Conservation (phyloP, 2,888 invertebrate genomes). For the Nemapogon koenigi region DNA sequence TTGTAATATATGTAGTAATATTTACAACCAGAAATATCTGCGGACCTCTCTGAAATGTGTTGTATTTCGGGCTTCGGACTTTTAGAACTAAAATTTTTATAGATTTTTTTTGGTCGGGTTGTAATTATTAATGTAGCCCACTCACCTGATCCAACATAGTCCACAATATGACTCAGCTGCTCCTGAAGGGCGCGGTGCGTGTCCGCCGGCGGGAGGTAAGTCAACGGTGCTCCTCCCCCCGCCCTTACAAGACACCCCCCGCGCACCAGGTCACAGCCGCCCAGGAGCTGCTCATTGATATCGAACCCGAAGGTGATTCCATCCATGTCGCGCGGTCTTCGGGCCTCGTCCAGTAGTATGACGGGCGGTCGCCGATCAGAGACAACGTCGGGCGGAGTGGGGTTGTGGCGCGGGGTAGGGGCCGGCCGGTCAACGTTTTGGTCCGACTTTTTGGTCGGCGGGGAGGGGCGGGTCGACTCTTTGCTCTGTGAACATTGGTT, state of each 20-base stretch:
- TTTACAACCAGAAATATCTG: no score
- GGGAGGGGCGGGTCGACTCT: not conserved
- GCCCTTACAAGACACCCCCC: conserved; percentile 16
- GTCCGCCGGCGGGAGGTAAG: conserved; percentile 33
- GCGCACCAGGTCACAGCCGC: conserved; percentile 37
- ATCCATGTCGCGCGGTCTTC: conserved; percentile 56
- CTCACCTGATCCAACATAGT: conserved; percentile 43
- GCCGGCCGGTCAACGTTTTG: not conserved
- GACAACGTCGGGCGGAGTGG: conserved; percentile 48
- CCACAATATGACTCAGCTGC: conserved; percentile 36
- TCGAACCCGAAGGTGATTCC: conserved; percentile 84
- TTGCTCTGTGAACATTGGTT: not conserved
- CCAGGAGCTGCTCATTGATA: conserved; percentile 74
- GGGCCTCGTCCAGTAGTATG: conserved; percentile 71
- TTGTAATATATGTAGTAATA: no score
- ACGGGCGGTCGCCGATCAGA: conserved; percentile 71
- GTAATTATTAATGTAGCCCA: conserved; percentile 9
- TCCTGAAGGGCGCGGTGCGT: conserved; percentile 22
- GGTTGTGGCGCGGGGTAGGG: conserved; percentile 17
- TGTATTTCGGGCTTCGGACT: no score
- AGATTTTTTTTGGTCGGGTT: no score
- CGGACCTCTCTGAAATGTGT: no score
- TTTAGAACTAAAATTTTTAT: no score
- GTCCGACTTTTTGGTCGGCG: conserved; percentile 5
- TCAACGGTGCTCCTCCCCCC: conserved; percentile 26